Conservation (phyloP, 2,888 invertebrate genomes). For the Thecophora atra region DNA sequence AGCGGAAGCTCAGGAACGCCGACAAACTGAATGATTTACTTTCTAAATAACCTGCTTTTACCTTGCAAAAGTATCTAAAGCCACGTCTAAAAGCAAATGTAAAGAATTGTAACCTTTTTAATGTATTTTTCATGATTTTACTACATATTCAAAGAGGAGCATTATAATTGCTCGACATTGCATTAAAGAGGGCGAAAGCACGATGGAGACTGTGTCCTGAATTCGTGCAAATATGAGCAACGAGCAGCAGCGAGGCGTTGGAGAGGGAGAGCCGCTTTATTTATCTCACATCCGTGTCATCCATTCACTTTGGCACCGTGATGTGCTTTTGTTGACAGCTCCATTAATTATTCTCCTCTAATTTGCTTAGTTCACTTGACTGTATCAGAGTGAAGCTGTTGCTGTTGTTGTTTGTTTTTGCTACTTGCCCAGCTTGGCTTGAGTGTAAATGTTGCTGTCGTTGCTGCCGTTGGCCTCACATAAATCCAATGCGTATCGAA, state of each 20-base stretch:
- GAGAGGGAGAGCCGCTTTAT: no score
- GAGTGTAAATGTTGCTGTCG: not conserved
- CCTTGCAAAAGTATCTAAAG: not conserved
- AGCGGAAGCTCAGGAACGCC: not conserved
- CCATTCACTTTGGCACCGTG: constrained; percentile 20
- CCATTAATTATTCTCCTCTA: constrained; percentile 49
- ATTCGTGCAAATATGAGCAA: no score
- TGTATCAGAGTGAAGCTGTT: not conserved
- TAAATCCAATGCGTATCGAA: no score
- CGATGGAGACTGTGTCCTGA: no score
- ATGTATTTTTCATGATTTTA: not conserved
- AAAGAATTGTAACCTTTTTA: not conserved
- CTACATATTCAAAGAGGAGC: no score
- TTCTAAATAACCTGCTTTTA: not conserved
- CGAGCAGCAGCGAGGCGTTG: no score
- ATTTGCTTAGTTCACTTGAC: constrained; percentile 43
- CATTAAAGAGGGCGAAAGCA: no score
- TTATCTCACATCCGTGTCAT: not conserved
- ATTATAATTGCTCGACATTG: no score
- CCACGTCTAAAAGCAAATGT: no score
- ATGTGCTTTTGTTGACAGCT: constrained; percentile 42
- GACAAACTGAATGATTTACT: not conserved
- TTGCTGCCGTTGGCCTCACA: constrained; percentile 8
- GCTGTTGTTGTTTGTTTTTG: not conserved
- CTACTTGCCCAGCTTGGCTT: no score